Conservation (phyloP, 2,797 vertebrate species). For the Channa striata region DNA sequence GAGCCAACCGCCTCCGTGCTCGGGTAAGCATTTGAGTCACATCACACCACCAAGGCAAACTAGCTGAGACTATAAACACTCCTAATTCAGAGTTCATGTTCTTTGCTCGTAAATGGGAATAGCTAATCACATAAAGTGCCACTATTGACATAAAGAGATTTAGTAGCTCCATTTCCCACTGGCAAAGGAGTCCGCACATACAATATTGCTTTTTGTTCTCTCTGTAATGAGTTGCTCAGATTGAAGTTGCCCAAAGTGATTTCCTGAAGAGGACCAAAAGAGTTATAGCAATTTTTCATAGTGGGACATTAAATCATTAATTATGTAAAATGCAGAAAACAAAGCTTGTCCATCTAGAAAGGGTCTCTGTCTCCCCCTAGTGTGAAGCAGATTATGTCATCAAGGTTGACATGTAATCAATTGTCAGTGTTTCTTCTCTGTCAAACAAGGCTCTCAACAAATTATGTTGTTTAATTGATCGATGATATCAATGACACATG, state of each 20-base stretch:
- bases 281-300: slow-evolving; percentile 19
- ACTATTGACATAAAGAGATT: slow-evolving; percentile 4
- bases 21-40: slow-evolving; percentile 36
- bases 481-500: neutral
- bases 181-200: slow-evolving; percentile 1
- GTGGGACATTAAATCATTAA: slow-evolving; percentile 44
- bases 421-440: neutral
- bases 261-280: neutral
- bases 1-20: slow-evolving; percentile 9
- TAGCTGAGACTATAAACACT: slow-evolving; percentile 23
- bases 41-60: neutral
- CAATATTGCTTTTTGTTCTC: neutral
- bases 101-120: slow-evolving; percentile 15
- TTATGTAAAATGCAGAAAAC: slow-evolving; percentile 30
- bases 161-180: neutral
- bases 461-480: neutral
- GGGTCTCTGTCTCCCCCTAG: slow-evolving; percentile 84
- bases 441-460: neutral
- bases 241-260: neutral
- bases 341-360: slow-evolving; percentile 41
- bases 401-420: slow-evolving; percentile 48
- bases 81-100: slow-evolving; percentile 16
- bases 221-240: neutral
- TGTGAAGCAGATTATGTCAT: slow-evolving; percentile 69
- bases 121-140: slow-evolving; percentile 14